Conservation (phyloP, 2,797 vertebrate genomes). For the Cossypha niveicapilla region DNA sequence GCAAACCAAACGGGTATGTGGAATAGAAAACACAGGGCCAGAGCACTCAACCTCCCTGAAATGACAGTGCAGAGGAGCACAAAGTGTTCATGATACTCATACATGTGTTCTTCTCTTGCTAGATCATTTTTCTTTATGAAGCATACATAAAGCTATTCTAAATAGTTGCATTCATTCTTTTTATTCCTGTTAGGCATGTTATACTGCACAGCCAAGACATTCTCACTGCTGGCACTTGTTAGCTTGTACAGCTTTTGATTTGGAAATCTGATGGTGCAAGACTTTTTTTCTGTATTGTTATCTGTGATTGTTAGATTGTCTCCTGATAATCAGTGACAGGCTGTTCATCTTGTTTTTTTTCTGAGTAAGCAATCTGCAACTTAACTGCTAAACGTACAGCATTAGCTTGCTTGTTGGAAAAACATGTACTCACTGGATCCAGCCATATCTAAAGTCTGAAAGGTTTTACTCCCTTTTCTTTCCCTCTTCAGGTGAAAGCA, state of each 20-base stretch:
- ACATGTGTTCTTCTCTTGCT: background rate
- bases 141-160: background rate
- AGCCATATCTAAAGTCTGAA: background rate
- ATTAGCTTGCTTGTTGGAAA: background rate
- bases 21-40: background rate
- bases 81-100: background rate
- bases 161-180: background rate
- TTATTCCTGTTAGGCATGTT: background rate
- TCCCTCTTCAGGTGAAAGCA: constrained; percentile 84
- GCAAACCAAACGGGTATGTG: constrained; percentile 89
- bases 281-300: background rate
- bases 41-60: background rate
- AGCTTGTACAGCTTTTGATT: background rate
- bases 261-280: background rate
- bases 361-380: background rate
- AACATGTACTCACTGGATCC: background rate
- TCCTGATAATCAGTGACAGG: background rate
- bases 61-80: background rate
- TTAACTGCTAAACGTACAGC: background rate
- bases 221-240: background rate
- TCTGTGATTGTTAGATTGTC: background rate
- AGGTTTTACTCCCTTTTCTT: background rate
- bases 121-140: background rate
- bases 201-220: background rate
- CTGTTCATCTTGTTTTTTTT: background rate